Base-by-base conservation (phyloP, 2,797 vertebrate genomes). In the Chromobotia macracanthus region DNA sequence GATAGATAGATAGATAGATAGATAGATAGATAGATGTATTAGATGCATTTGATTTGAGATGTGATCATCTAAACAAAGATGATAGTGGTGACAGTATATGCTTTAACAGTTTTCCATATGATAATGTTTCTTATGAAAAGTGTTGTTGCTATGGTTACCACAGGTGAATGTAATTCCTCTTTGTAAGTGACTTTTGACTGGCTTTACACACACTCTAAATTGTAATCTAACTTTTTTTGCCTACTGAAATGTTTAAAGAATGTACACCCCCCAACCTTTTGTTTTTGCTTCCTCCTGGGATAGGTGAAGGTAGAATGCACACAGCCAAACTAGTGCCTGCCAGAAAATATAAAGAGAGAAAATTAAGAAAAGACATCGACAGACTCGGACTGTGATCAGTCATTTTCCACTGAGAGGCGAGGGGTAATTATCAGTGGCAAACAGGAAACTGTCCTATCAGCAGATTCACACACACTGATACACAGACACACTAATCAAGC, bases 351-450 rank as follows among this genome's bases (percentile, higher is more conserved):
- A 88, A 83, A 87, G 82, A 87, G 83, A 41, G 84, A 80, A 68
- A 72, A 84, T 51, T 46, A 50, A 56, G 13, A 44, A 31, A 74
- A 67, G 83, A 77, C 82, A 86, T 85, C 85, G 85, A 80, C 76
- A 48, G 83, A 80, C 82, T 78, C 61, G 61, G 58, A 71, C 80
- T 66, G 71, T 66, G 76, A 91, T 90, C 86, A 87, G 86, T 90
- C 88, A 87, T 91, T 89, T 90, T 77, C 86, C 87, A 50, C 84
- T 84, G 84, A 88, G 84, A 87, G 84, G 81, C 50, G 77, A 84
- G 86, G 74, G 84, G 87, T 92, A 91, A 93, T 93, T 93, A 93
- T 93, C 88, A 87, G 90, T 84, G 85, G 90, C 93, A 92, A 87
- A 87, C 88, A 86, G 85, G 89, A 93, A 90, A 85, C 89, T 87